Conservation (phyloP, 2,113 vertebrate species). For the Hemichromis elongatus region DNA sequence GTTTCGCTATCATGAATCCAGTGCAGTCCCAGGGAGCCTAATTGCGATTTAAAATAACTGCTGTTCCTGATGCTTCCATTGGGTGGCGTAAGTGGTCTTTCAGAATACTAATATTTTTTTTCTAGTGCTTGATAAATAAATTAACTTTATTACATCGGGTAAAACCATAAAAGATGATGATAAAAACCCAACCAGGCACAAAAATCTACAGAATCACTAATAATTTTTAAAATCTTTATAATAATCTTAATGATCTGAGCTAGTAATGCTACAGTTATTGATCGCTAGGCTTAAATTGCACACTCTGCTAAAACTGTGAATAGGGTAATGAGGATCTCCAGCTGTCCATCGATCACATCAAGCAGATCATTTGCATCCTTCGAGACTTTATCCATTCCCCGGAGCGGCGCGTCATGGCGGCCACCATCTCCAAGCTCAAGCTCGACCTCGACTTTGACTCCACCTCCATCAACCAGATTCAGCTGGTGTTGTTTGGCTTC, state of each 20-base stretch:
- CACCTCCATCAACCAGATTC: constrained; percentile 90
- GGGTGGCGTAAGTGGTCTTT: neutral
- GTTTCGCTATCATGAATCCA: neutral
- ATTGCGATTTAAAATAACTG: neutral
- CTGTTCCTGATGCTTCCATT: neutral
- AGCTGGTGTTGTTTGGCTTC: constrained; percentile 90
- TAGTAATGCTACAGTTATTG: neutral
- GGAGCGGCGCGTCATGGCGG: constrained; percentile 89
- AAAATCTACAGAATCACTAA: neutral
- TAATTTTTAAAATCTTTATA: fast-evolving
- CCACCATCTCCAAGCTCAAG: constrained; percentile 89
- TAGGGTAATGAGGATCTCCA: constrained; percentile 86
- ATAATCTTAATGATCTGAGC: fast-evolving
- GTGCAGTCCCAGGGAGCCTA: neutral
- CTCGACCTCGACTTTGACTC: constrained; percentile 92
- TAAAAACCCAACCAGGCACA: neutral
- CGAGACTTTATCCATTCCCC: constrained; percentile 91
- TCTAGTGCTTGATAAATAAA: neutral
- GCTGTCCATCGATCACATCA: constrained; percentile 87
- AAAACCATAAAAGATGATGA: neutral
- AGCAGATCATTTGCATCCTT: constrained; percentile 90
- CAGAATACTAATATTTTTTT: neutral
- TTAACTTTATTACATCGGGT: neutral
- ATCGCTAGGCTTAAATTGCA: neutral
- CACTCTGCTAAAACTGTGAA: neutral